phyloP scores from a whole-genome alignment of 2,888 invertebrate genomes.

The Agrochola litura region DNA sequence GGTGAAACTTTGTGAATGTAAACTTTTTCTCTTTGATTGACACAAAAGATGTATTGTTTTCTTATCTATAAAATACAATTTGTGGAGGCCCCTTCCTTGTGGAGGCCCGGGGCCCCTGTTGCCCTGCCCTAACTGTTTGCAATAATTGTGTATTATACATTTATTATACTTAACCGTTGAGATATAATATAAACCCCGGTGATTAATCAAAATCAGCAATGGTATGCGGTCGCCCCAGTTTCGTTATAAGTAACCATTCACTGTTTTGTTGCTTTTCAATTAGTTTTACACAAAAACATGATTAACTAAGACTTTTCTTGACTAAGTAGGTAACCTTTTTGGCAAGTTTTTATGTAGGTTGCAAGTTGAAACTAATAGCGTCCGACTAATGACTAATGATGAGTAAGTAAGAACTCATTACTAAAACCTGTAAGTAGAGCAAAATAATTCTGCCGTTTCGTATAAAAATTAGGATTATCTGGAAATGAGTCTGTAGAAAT shows the following conservation, averaged over 20 bases:
- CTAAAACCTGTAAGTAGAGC: conserved; percentile 37
- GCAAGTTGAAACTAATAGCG: conserved; percentile 35
- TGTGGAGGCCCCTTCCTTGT: no score
- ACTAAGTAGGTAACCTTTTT: conserved; percentile 60
- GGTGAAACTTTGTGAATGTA: no score
- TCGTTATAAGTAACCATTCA: conserved; percentile 27
- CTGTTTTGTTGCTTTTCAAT: conserved; percentile 40
- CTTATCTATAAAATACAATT: no score
- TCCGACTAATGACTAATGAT: conserved; percentile 49
- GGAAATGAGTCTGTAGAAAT: background rate
- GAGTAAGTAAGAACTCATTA: conserved; percentile 31
- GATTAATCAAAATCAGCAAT: conserved; percentile 57
- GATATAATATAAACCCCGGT: background rate
- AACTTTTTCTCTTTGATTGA: no score
- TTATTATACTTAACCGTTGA: conserved; percentile 8
- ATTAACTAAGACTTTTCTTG: conserved; percentile 26
- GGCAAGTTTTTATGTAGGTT: conserved; percentile 57
- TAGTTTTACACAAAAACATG: conserved; percentile 49
- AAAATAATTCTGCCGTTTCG: conserved; percentile 8
- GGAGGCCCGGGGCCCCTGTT: no score
- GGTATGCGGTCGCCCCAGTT: conserved; percentile 62
- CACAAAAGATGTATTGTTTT: no score
- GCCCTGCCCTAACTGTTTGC: background rate
- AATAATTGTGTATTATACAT: background rate
- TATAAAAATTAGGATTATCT: conserved; percentile 3